Conservation (phyloP, 2,113 vertebrate genomes). For the Chrysemys picta region DNA sequence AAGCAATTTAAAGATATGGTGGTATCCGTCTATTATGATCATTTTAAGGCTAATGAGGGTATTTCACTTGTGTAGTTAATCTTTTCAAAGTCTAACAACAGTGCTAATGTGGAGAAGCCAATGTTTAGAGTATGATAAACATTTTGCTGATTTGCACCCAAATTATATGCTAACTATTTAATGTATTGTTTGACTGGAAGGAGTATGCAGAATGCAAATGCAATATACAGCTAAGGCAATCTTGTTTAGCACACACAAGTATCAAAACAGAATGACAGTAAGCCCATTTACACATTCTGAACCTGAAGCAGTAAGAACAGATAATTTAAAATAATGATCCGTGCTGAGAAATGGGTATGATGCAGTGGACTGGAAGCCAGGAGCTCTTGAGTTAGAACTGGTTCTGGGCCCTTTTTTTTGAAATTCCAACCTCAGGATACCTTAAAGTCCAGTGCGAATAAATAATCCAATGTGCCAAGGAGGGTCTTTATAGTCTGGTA, state of each 20-base stretch:
- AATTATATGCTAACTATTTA: conserved; percentile 71
- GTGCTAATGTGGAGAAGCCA: conserved; percentile 67
- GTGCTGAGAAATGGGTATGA: not conserved
- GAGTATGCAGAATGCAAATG: conserved; percentile 56
- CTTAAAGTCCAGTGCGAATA: not conserved
- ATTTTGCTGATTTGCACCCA: conserved; percentile 69
- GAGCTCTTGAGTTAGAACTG: not conserved
- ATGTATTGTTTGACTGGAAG: conserved; percentile 63
- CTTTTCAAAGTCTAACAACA: conserved; percentile 72
- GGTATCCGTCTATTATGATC: conserved; percentile 70
- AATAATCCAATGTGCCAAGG: not conserved
- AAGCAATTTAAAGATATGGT: conserved; percentile 73
- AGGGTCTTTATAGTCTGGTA: not conserved
- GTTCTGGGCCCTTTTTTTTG: not conserved
- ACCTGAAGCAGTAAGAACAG: conserved; percentile 24
- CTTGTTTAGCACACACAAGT: conserved; percentile 40
- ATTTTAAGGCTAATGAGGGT: conserved; percentile 78
- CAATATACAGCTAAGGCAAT: conserved; percentile 53
- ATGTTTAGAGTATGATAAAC: conserved; percentile 36
- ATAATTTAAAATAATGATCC: conserved; percentile 50
- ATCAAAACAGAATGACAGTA: conserved; percentile 43
- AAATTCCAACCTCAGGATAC: not conserved
- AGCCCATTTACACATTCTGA: conserved; percentile 49
- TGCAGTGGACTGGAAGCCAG: not conserved
- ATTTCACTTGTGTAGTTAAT: conserved; percentile 75